Evolutionary conservation across 2,797 vertebrate species (phyloP), one percentile per base, ranked within the genome.

Genomic region (Bovichtus variegatus): DNA sequence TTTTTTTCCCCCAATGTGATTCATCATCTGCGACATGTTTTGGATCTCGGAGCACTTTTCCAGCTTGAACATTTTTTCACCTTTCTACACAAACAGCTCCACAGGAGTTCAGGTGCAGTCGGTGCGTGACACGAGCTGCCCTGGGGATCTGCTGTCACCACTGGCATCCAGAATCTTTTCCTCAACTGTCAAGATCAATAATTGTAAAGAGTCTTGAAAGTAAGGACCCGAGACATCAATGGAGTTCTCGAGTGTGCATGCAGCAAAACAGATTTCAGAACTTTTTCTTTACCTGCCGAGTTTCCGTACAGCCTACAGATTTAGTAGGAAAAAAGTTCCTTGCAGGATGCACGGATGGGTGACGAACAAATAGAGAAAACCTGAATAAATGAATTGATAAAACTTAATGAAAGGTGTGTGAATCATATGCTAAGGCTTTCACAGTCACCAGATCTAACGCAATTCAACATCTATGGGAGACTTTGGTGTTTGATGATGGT

Each of bases 171-270:
- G 44, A 50, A 46, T 44, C 77, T 78, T 63, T 78, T 53, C 55
- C 65, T 78, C 69, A 79, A 51, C 79, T 86, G 87, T 88, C 87
- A 68, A 66, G 78, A 91, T 88, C 86, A 89, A 87, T 89, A 67
- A 73, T n/a, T 60, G 61, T 81, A 60, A 84, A 76, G 74, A 75
- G 54, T 84, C 71, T 77, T 82, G 34, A 90, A 82, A 74, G 73
- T 64, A 64, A 78, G 44, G 62, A 69, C 61, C 55, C 13, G 34
- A 72, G 64, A 89, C 55, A 58, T 70, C 53, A 60, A 63, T 71
- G 5, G 38, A 71, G 54, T 43, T 54, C 36, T 59, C 11, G 9
- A 23, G 36, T 74, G 49, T 61, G 46, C 69, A 62, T 43, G 40
- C 31, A 4, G 25, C 10, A 16, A 29, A 25, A 43, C 19, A 18